Evolutionary conservation across 2,113 vertebrate genomes (phyloP).

Genomic region (Leptodactylus fuscus): DNA sequence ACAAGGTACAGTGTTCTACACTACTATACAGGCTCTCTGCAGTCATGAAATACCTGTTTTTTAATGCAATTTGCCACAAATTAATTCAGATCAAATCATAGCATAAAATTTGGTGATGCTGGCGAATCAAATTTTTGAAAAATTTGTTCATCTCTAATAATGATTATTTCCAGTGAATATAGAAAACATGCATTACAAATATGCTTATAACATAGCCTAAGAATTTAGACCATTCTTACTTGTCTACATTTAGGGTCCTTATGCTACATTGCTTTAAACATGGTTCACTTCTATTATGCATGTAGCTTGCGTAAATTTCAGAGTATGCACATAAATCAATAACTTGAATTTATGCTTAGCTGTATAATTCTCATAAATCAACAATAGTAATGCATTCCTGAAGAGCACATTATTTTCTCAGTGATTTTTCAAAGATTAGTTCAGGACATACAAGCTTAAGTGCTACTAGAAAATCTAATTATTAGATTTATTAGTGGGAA

Average conservation of each 20-base stretch:
- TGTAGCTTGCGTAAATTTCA: not conserved
- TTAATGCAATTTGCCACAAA: too few relatives aligned
- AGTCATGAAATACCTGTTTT: too few relatives aligned
- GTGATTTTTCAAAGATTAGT: not conserved
- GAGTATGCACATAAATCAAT: constrained; percentile 22
- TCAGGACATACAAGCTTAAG: not conserved
- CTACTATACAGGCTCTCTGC: too few relatives aligned
- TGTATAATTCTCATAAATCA: constrained; percentile 31
- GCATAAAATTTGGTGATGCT: too few relatives aligned
- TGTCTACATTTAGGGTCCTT: not conserved
- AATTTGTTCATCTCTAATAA: too few relatives aligned
- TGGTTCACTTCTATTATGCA: not conserved
- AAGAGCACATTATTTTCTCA: not conserved
- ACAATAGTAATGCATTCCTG: constrained; percentile 2
- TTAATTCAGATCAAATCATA: too few relatives aligned
- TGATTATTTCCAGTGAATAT: not conserved
- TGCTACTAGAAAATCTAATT: not conserved
- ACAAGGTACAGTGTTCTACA: too few relatives aligned
- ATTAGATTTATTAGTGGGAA: too few relatives aligned
- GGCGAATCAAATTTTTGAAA: too few relatives aligned
- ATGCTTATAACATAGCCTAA: not conserved
- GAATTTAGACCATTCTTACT: too few relatives aligned
- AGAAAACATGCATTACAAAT: not conserved
- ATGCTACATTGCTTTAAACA: not conserved
- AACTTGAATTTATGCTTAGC: constrained; percentile 28